Percentiles rank a stretch among this genome's conserved stretches.
Evolutionary conservation across 1,140 invertebrate species (phyloP).

Genomic region (Procambarus virginalis): DNA sequence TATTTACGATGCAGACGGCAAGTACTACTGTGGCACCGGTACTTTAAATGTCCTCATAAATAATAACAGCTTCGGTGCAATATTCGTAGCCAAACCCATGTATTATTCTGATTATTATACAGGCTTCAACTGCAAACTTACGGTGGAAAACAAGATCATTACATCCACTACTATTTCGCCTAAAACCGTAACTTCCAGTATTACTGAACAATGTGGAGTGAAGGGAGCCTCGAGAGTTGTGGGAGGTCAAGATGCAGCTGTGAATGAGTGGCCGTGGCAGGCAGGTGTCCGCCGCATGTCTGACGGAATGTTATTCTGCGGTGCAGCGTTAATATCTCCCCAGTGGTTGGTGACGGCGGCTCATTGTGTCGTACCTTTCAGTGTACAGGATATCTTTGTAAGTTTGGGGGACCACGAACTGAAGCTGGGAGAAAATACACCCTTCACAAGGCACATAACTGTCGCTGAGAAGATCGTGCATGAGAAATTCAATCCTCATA

Average conservation of each 20-base stretch:
- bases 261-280: conserved; percentile 70
- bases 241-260: conserved; percentile 62
- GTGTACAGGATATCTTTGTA: conserved; percentile 16
- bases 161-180: too few species aligned
- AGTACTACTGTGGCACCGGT: conserved; percentile 18
- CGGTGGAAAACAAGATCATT: neutral
- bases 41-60: neutral
- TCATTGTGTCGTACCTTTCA: conserved; percentile 72
- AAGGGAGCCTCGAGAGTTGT: conserved; percentile 56
- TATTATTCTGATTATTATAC: neutral
- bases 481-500: conserved; percentile 74
- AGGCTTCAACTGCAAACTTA: neutral
- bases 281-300: conserved; percentile 37
- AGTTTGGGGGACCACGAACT: conserved; percentile 40
- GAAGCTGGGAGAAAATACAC: neutral
- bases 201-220: conserved; percentile 21
- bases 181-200: neutral
- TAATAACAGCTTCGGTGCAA: conserved; percentile 14
- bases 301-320: conserved; percentile 72
- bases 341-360: conserved; percentile 75
- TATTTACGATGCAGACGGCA: neutral
- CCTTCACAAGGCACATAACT: neutral
- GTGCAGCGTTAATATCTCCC: conserved; percentile 74
- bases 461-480: conserved; percentile 70
- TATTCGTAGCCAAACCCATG: neutral